phyloP scores from a whole-genome alignment of 2,888 invertebrate genomes.

The Drosophila diplacantha region DNA sequence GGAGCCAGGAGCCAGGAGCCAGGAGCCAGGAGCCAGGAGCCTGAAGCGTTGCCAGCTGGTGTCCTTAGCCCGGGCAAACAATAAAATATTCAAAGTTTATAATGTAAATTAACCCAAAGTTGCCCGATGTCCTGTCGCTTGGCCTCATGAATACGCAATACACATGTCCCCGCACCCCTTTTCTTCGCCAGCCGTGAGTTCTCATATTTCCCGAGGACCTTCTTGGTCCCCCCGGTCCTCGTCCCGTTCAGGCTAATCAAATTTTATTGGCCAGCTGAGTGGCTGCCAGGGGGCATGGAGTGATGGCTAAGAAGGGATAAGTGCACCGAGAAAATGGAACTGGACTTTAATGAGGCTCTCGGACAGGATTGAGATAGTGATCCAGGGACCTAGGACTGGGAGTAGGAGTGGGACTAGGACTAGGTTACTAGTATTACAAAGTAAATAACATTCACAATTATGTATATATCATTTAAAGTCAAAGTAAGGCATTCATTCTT shows the following conservation, averaged over 20 bases:
- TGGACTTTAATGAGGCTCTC: background rate
- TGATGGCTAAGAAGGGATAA: constrained; percentile 27
- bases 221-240: too few species aligned
- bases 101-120: constrained; percentile 73
- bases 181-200: constrained; percentile 44
- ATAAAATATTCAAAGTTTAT: constrained; percentile 71
- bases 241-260: constrained; percentile 53
- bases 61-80: constrained; percentile 65
- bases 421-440: background rate
- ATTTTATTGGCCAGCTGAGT: constrained; percentile 58
- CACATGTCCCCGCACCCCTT: constrained; percentile 18
- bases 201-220: constrained; percentile 41
- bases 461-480: background rate
- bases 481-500: background rate
- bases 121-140: constrained; percentile 52
- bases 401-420: too few species aligned
- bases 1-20: too few species aligned
- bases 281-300: constrained; percentile 2
- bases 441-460: background rate
- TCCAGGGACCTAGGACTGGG: too few species aligned
- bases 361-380: background rate
- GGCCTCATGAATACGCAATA: constrained; percentile 65
- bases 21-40: too few species aligned
- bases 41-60: constrained; percentile 25
- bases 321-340: constrained; percentile 23